phyloP scores from a whole-genome alignment of 2,797 vertebrate species.

The Falco columbarius region DNA sequence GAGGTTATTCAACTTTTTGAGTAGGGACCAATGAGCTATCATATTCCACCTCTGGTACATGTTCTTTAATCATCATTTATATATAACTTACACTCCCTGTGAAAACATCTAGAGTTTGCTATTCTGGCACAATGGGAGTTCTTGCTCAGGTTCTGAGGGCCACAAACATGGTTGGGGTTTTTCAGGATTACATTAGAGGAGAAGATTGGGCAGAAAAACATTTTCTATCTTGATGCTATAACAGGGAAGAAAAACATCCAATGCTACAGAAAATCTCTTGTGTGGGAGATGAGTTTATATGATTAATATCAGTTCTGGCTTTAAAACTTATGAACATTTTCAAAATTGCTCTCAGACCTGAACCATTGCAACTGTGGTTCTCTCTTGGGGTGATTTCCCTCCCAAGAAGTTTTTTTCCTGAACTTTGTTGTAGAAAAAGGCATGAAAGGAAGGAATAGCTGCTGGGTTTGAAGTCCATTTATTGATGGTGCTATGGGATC shows the following conservation, averaged over 20 bases:
- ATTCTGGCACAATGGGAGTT: neutral
- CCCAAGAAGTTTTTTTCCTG: neutral
- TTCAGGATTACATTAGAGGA: neutral
- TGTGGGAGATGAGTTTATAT: neutral
- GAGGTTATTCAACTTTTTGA: neutral
- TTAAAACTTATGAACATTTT: neutral
- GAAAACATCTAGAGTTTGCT: neutral
- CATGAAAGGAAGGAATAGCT: neutral
- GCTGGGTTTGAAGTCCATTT: constrained; percentile 2
- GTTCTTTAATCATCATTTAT: constrained; percentile 9
- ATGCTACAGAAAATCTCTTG: neutral
- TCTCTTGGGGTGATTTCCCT: neutral
- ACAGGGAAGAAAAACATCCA: neutral
- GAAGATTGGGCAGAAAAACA: neutral
- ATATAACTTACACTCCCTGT: neutral
- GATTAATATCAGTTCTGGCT: neutral
- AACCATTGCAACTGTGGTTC: neutral
- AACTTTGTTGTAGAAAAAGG: neutral
- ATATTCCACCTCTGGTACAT: neutral
- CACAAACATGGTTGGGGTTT: neutral
- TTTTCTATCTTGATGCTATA: neutral
- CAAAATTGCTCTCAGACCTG: neutral
- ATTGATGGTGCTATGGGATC: neutral
- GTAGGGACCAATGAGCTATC: neutral
- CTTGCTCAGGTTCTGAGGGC: neutral